These are phyloP conservation scores for Conistra vaccinii DNA, from an alignment of 2,888 invertebrate genomes.

Conservation along the genomic window DNA sequence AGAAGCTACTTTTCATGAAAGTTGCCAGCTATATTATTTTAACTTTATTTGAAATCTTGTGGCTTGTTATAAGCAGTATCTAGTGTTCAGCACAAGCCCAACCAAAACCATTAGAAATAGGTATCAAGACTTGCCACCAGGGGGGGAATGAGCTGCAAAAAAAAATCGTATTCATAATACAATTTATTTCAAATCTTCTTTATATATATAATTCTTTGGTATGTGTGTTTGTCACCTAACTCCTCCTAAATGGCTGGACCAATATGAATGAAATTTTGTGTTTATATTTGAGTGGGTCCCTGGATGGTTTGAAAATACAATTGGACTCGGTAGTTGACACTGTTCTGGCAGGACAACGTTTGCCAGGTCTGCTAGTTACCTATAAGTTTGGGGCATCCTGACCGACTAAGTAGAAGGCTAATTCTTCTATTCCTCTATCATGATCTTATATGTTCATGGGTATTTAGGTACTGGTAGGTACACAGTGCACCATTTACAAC, in stretches of 20 bases:
- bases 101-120: not conserved
- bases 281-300: no score
- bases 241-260: no score
- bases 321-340: no score
- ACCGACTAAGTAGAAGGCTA: not conserved
- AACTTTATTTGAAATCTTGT: not conserved
- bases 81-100: not conserved
- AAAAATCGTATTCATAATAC: not conserved
- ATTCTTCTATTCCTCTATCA: not conserved
- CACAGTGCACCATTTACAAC: not conserved
- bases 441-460: not conserved
- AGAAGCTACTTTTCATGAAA: not conserved
- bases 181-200: no score
- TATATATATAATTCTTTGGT: no score
- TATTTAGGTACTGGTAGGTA: not conserved
- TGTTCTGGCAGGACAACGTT: no score
- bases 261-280: no score
- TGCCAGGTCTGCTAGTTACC: no score
- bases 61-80: not conserved
- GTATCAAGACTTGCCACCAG: not conserved
- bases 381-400: no score
- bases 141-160: constrained; percentile 1
- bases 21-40: constrained; percentile 25
- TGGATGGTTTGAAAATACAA: no score
- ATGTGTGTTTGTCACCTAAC: no score